Evolutionary conservation across 2,888 invertebrate species (phyloP).

Genomic region (Patella caerulea): DNA sequence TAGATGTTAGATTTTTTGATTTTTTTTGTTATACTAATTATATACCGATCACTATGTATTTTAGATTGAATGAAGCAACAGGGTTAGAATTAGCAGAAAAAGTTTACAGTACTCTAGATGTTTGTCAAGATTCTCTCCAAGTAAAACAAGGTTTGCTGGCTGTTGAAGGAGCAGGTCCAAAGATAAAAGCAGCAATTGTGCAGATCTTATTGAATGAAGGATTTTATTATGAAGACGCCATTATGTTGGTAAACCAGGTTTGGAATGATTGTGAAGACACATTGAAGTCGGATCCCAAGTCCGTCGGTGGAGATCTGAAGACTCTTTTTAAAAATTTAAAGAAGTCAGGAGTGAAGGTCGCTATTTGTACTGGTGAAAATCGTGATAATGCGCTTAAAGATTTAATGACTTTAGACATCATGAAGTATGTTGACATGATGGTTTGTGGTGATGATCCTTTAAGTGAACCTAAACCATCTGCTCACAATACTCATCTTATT

Average conservation of each 20-base stretch:
- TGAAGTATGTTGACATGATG: slow-evolving; percentile 70
- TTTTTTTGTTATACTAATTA: too few relatives aligned
- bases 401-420: slow-evolving; percentile 50
- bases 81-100: slow-evolving; percentile 63
- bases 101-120: slow-evolving; percentile 69
- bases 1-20: too few relatives aligned
- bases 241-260: slow-evolving; percentile 54
- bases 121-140: slow-evolving; percentile 57
- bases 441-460: slow-evolving; percentile 73
- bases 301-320: slow-evolving; percentile 40
- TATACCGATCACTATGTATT: slow-evolving; percentile 21
- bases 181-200: slow-evolving; percentile 66
- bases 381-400: slow-evolving; percentile 55
- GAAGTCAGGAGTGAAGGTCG: slow-evolving; percentile 70
- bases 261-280: slow-evolving; percentile 41
- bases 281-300: slow-evolving; percentile 36
- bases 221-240: slow-evolving; percentile 57
- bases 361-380: slow-evolving; percentile 72
- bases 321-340: slow-evolving; percentile 66
- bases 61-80: slow-evolving; percentile 69
- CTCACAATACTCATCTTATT: slow-evolving; percentile 68
- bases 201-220: slow-evolving; percentile 66
- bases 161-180: slow-evolving; percentile 64
- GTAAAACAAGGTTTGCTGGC: slow-evolving; percentile 66
- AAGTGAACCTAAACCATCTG: slow-evolving; percentile 69